phyloP scores from a whole-genome alignment of 2,113 vertebrate genomes.

The Tachysurus fulvidraco region DNA sequence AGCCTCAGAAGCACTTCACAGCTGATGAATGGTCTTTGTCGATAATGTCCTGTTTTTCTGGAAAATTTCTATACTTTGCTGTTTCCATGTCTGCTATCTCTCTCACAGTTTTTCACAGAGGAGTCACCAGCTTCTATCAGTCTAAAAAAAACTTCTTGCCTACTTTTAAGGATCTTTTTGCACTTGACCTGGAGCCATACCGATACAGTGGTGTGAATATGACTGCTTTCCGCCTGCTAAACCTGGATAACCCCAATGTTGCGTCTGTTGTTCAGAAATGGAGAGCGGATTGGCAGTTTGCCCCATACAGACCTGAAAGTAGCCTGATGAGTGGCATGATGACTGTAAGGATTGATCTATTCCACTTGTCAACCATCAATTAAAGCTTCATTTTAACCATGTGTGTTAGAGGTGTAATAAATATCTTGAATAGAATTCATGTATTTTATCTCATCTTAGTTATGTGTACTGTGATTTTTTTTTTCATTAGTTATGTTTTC shows the following conservation, averaged over 20 bases:
- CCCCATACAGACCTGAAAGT: constrained; percentile 83
- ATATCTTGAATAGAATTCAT: neutral
- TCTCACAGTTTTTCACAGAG: neutral
- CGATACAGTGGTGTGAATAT: constrained; percentile 97
- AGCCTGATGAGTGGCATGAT: constrained; percentile 93
- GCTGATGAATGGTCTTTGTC: neutral
- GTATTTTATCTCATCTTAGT: neutral
- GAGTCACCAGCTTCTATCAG: neutral
- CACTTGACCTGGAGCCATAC: constrained; percentile 94
- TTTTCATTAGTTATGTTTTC: neutral
- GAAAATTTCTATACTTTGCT: neutral
- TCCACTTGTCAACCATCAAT: neutral
- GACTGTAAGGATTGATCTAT: constrained; percentile 78
- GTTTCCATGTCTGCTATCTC: neutral
- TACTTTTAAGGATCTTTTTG: constrained; percentile 86
- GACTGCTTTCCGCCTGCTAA: constrained; percentile 93
- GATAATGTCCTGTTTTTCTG: neutral
- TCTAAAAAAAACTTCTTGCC: neutral
- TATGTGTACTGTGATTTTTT: neutral
- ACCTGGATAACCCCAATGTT: constrained; percentile 85
- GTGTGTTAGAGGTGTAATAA: neutral
- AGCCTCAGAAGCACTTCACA: neutral
- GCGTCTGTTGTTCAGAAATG: constrained; percentile 87
- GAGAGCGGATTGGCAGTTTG: constrained; percentile 89
- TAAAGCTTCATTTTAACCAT: neutral